These are phyloP conservation scores for Aphyosemion australe DNA, from an alignment of 2,113 vertebrate species.

Conservation along the genomic window DNA sequence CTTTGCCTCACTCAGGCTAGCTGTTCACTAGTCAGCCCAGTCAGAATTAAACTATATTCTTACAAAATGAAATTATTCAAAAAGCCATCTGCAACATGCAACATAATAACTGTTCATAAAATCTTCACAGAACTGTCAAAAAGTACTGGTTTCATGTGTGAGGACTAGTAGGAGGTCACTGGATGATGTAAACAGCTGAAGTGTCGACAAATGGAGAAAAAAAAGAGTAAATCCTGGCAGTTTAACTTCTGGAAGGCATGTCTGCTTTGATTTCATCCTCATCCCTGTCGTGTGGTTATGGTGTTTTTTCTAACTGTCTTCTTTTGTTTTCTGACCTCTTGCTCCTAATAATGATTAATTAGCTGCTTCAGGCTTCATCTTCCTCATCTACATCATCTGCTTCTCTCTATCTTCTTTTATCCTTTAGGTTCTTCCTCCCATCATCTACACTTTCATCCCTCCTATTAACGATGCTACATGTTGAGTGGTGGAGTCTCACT, in stretches of 20 bases:
- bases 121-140: neutral
- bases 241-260: conserved; percentile 35
- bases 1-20: neutral
- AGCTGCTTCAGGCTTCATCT: conserved; percentile 13
- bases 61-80: neutral
- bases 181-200: conserved; percentile 36
- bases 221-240: conserved; percentile 34
- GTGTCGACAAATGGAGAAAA: conserved; percentile 32
- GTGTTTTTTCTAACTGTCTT: neutral
- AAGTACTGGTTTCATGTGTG: conserved; percentile 15
- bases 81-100: neutral
- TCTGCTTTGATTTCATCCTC: conserved; percentile 14
- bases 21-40: neutral
- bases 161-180: conserved; percentile 14
- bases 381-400: conserved; percentile 22
- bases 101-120: neutral
- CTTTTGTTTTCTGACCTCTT: conserved; percentile 12
- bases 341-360: conserved; percentile 30
- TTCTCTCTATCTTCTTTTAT: conserved; percentile 13
- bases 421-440: conserved; percentile 16
- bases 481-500: neutral
- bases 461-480: conserved; percentile 9
- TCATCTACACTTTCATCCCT: conserved; percentile 8
- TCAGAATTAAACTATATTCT: neutral
- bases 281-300: conserved; percentile 3